Base-by-base conservation (phyloP, 2,797 vertebrate genomes). In the Micrastur ruficollis region DNA sequence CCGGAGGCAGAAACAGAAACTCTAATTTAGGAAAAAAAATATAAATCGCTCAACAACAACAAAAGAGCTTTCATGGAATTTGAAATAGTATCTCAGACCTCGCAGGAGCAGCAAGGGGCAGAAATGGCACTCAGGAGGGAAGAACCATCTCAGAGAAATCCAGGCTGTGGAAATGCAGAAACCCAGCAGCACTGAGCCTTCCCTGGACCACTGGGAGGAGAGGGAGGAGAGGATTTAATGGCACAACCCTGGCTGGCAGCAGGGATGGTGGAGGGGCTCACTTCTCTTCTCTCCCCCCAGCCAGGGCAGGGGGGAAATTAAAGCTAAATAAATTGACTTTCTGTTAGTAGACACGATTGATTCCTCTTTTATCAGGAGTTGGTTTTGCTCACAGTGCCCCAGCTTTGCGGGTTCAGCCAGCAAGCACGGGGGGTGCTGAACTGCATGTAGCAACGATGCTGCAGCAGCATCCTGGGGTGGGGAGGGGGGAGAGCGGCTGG, bases 41-140 rank as follows among this genome's bases (percentile, higher is more conserved):
- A 36, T 61, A 6, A 87, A 81, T 62, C 36, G 79, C 55, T 73
- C 2, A 1, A 71, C 50, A 38, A 59, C 81, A 92, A 95, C 95
- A 91, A 92, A 96, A 92, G 89, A 87, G 63, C 91, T 81, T 95
- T 94, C 78, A 93, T 42, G 65, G 87, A 62, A 85, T 44, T 32
- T 84, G 94, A 92, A 97, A 94, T 52, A 70, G 26, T 58, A 92
- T 80, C 94, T 66, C 1, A 2, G 82, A 61, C 46, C 59, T 80
- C 1, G 21, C 46, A 16, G 81, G 76, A 78, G 86, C 61, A 66
- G 34, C 5, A 47, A 86, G 61, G 36, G 65, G 44, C n/a, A 61
- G 81, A 44, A 81, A 56, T 7, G 36, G 53, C 9, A 14, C 49
- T 66, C 2, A 2, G 65, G 31, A 19, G 52, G 80, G 89, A 83